Percentiles rank a stretch among this genome's conserved stretches.
phyloP scores from a whole-genome alignment of 2,113 vertebrate species.

The Sigmodon hispidus region DNA sequence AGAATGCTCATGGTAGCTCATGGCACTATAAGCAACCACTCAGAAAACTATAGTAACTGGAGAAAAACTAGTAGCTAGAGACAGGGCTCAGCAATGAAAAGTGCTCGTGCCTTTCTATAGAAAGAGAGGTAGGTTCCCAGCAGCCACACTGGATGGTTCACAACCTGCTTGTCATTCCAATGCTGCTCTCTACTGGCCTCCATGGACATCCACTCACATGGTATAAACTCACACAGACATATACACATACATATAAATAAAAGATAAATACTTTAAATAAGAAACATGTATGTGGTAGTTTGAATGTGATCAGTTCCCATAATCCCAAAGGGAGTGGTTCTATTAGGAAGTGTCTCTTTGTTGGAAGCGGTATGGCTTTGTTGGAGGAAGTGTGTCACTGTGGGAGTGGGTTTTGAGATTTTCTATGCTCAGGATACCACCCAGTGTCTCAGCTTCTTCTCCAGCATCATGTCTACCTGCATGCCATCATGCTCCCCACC shows the following conservation, averaged over 20 bases:
- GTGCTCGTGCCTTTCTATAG: neutral
- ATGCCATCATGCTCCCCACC: too few species aligned
- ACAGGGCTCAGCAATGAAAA: neutral
- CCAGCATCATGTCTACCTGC: too few species aligned
- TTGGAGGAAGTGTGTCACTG: too few species aligned
- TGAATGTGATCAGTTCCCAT: too few species aligned
- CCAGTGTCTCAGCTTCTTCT: too few species aligned
- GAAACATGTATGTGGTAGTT: neutral
- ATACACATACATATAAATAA: neutral
- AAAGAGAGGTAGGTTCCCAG: neutral
- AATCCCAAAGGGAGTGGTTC: too few species aligned
- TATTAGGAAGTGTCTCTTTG: too few species aligned
- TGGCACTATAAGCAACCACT: neutral
- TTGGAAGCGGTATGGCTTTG: too few species aligned
- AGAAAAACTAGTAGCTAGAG: neutral
- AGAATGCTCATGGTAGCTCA: neutral
- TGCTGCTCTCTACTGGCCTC: neutral
- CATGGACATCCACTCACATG: neutral
- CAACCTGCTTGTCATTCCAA: neutral
- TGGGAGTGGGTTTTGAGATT: too few species aligned
- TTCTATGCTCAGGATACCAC: too few species aligned
- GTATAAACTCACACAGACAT: neutral
- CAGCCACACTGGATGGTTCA: neutral
- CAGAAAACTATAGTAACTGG: neutral
- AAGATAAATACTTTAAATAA: neutral